Evolutionary conservation across 2,113 vertebrate species (phyloP), one percentile per base, ranked within the genome.

Genomic region (Seriola dumerili): DNA sequence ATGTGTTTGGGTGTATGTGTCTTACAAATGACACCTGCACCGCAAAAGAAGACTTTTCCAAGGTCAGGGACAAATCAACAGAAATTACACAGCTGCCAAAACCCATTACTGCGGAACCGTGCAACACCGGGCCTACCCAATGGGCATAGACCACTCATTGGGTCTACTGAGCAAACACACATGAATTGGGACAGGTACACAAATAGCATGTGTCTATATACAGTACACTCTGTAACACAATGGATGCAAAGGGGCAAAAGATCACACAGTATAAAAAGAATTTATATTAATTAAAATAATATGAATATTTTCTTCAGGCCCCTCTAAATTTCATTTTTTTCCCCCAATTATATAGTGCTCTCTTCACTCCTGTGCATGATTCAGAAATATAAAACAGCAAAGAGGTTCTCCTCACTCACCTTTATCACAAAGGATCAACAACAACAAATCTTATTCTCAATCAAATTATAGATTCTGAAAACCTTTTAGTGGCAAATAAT

Each of bases 31-130:
- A 80, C 89, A 91, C 88, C 88, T 92, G 85, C 74, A 58, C 81
- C 83, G 52, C 76, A 81, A 69, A 91, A 87, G 67, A 88, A 70
- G 44, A 86, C 70, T 91, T 92, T 78, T 88, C 67, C 91, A 94
- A 93, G 92, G 94, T 94, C 92, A 91, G 48, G 52, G 74, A 85
- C 89, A 94, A 94, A 95, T 95, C 88, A 94, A 85, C 92, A 91
- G 81, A 91, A 94, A 94, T 95, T 93, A 93, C 93, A 94, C 93
- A 93, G 94, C 94, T 95, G 94, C 90, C 94, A 94, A 87, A 94
- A 91, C 85, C 84, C 80, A 93, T 95, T 95, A 95, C 72, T 69
- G 81, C 83, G 87, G 71, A 88, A 80, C 79, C 57, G 59, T 88
- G 83, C 59, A 90, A 90, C 83, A 88, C 87, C 80, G 84, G 71